Base-by-base conservation (phyloP, 2,113 vertebrate genomes). In the Fulica atra region DNA sequence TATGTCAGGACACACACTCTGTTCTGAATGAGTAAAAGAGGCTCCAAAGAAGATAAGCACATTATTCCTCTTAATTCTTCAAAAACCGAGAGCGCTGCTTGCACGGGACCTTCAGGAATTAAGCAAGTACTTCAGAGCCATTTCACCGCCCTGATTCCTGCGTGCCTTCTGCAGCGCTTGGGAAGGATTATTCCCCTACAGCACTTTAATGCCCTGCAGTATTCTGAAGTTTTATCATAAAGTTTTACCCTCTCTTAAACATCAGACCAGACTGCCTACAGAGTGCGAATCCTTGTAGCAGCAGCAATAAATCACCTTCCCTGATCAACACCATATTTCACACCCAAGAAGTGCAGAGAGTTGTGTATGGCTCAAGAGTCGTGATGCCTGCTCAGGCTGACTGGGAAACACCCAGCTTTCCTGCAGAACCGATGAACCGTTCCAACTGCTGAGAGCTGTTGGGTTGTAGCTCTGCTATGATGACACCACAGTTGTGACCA, bases 1-100 rank as follows among this genome's bases (percentile, higher is more conserved):
- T 1, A 9, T 0, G 9, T 7, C 48, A 2, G 72, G 56, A 26
- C 56, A 46, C 42, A 42, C 15, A 2, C 44, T 26, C 14, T 6
- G 13, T 17, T 38, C 3, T 1, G 6, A 60, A 21, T 1, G 33
- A 38, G 26, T 11, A 54, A 28, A 54, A 44, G 36, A 35, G 51
- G 65, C 42, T 65, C 50, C 70, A 10, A 5, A n/a, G 51, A 54
- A 35, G 7, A 5, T 24, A 35, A 78, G 54, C 9, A 35, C 35
- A 6, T n/a, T 15, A 13, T 87, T 95, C 59, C 24, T n/a, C 57
- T 13, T 33, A 21, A 7, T 51, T 60, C 57, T 46, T 31, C 13
- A 10, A 51, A 64, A 84, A 71, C 33, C 12, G 11, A 33, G 20
- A 61, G 29, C 21, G 28, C 4, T 35, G n/a, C 29, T 63, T 48